phyloP scores from a whole-genome alignment of 2,113 vertebrate genomes.

The Collichthys lucidus region DNA sequence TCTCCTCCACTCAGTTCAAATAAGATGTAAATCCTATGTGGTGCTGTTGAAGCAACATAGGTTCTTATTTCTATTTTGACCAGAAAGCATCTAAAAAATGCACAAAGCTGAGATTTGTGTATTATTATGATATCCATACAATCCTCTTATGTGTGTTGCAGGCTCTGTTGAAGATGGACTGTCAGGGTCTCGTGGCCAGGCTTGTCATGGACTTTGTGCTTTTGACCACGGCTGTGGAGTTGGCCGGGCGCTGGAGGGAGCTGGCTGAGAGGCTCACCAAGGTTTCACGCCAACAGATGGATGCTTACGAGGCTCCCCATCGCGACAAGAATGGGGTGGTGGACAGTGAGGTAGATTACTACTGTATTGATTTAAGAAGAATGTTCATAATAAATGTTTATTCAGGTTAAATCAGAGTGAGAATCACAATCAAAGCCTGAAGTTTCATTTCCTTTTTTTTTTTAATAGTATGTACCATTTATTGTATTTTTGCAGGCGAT shows the following conservation, averaged over 20 bases:
- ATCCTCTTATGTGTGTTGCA: slow-evolving; percentile 46
- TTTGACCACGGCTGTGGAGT: slow-evolving; percentile 95
- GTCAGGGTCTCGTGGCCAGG: slow-evolving; percentile 94
- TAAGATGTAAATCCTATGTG: slow-evolving; percentile 3
- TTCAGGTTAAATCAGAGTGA: background rate
- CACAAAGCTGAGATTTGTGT: slow-evolving; percentile 44
- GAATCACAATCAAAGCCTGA: too few relatives aligned
- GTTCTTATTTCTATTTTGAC: slow-evolving; percentile 36
- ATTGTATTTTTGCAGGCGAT: slow-evolving; percentile 86
- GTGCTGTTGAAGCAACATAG: slow-evolving; percentile 3
- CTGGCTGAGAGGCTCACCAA: slow-evolving; percentile 93
- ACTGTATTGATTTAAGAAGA: background rate
- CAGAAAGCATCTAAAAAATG: slow-evolving; percentile 50
- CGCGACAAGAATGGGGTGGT: slow-evolving; percentile 90
- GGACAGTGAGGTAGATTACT: slow-evolving; percentile 89
- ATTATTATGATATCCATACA: too few relatives aligned
- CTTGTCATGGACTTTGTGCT: slow-evolving; percentile 97
- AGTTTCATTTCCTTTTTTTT: background rate
- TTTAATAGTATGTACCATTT: background rate
- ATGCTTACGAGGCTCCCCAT: slow-evolving; percentile 95
- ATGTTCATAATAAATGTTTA: background rate
- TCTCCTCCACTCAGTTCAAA: background rate
- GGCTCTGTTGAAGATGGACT: slow-evolving; percentile 97
- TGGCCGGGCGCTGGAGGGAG: slow-evolving; percentile 95
- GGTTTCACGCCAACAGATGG: slow-evolving; percentile 96